Conservation (phyloP, 2,797 vertebrate species). For the Sparidentex hasta region DNA sequence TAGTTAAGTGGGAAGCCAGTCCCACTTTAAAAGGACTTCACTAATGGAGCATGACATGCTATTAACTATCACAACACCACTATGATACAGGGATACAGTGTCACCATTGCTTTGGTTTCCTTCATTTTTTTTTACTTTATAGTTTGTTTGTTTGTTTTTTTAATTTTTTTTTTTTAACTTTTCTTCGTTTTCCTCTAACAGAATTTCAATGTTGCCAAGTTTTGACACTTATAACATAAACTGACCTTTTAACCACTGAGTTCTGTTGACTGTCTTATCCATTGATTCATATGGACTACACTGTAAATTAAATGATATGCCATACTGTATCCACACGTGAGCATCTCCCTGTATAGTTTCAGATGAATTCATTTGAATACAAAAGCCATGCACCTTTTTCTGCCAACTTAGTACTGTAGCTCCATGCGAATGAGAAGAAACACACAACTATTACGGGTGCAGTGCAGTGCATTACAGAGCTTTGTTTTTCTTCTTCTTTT, state of each 20-base stretch:
- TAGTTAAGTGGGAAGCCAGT: constrained; percentile 42
- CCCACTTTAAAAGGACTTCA: constrained; percentile 72
- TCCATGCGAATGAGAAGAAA: constrained; percentile 49
- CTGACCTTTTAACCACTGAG: constrained; percentile 34
- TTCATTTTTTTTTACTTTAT: neutral
- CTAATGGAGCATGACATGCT: constrained; percentile 76
- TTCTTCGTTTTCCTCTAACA: constrained; percentile 42
- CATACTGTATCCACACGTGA: constrained; percentile 41
- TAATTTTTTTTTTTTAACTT: neutral
- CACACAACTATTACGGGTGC: constrained; percentile 74
- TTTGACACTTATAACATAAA: constrained; percentile 19
- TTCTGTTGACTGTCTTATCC: constrained; percentile 28
- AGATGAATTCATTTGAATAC: constrained; percentile 68
- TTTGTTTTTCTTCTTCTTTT: constrained; percentile 22
- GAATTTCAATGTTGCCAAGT: constrained; percentile 47
- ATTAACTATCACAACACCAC: constrained; percentile 58
- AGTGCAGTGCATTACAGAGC: constrained; percentile 59
- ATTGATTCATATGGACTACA: constrained; percentile 35
- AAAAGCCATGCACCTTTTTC: constrained; percentile 81
- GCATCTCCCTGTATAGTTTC: constrained; percentile 38
- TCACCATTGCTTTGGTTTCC: constrained; percentile 35
- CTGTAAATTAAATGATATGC: constrained; percentile 28
- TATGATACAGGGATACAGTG: constrained; percentile 60
- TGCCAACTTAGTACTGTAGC: constrained; percentile 81
- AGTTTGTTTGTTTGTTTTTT: neutral